Percentiles rank a stretch among this genome's conserved stretches.
Evolutionary conservation across 2,797 vertebrate species (phyloP).

Genomic region (Sandelia bainsii): DNA sequence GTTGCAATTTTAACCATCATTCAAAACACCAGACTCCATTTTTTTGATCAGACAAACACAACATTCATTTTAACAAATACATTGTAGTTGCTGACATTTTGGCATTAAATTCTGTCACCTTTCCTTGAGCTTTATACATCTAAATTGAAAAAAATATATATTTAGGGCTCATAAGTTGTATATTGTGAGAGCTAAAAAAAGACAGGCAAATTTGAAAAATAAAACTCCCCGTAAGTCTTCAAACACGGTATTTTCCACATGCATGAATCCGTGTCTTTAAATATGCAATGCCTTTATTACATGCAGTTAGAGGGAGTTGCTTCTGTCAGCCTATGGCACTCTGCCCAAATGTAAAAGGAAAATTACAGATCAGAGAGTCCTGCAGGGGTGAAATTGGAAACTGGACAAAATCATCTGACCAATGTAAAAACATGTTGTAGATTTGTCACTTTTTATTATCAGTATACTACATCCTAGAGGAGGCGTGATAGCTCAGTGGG

Average conservation of each 20-base stretch:
- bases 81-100: conserved; percentile 25
- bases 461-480: no score
- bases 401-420: conserved; percentile 11
- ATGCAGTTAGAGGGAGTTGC: conserved; percentile 15
- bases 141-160: background rate
- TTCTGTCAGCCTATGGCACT: conserved; percentile 9
- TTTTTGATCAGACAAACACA: conserved; percentile 26
- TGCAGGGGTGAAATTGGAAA: background rate
- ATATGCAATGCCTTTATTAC: conserved; percentile 33
- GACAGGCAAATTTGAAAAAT: no score
- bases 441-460: background rate
- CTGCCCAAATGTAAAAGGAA: conserved; percentile 33
- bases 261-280: conserved; percentile 32
- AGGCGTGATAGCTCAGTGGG: no score
- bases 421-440: background rate
- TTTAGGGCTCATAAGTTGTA: background rate
- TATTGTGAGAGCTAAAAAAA: no score
- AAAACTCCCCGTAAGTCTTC: background rate
- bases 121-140: background rate
- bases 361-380: conserved; percentile 20
- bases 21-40: conserved; percentile 35
- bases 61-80: conserved; percentile 36
- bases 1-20: conserved; percentile 50
- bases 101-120: conserved; percentile 12
- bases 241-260: background rate